These are phyloP conservation scores for Conops quadrifasciatus DNA, from an alignment of 2,888 invertebrate species.

Conservation along the genomic window DNA sequence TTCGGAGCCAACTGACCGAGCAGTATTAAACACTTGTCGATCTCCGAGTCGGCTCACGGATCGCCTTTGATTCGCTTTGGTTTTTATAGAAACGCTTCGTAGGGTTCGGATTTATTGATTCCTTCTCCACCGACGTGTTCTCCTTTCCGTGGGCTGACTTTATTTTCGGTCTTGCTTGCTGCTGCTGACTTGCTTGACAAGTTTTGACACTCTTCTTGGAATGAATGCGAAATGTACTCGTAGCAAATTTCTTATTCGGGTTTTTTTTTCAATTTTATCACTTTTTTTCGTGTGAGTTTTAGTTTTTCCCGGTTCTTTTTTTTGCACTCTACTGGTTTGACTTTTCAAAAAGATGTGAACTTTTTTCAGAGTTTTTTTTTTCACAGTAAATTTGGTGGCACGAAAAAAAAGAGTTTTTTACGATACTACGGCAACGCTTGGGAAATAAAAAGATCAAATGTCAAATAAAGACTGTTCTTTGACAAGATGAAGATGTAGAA, in stretches of 20 bases:
- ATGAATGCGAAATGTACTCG: constrained; percentile 37
- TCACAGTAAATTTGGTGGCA: background rate
- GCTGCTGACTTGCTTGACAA: constrained; percentile 39
- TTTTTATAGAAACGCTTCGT: background rate
- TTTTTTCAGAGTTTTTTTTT: background rate
- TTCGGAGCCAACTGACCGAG: constrained; percentile 14
- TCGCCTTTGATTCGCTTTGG: background rate
- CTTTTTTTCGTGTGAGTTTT: constrained; percentile 34
- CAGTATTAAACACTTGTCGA: constrained; percentile 20
- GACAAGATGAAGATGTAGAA: background rate
- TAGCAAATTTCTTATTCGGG: constrained; percentile 33
- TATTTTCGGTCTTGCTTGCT: constrained; percentile 27
- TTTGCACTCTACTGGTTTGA: background rate
- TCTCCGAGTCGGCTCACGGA: background rate
- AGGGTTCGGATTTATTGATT: constrained; percentile 33
- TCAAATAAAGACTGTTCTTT: background rate
- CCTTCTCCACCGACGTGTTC: constrained; percentile 26
- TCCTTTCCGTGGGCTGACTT: constrained; percentile 31
- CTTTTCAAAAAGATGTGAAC: background rate
- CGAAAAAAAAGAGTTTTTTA: background rate
- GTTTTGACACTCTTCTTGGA: constrained; percentile 45
- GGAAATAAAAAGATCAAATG: constrained; percentile 28
- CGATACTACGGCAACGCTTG: background rate
- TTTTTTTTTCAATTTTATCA: constrained; percentile 41
- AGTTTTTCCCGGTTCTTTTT: constrained; percentile 22